phyloP scores from a whole-genome alignment of 2,113 vertebrate genomes.

The Cavia porcellus region DNA sequence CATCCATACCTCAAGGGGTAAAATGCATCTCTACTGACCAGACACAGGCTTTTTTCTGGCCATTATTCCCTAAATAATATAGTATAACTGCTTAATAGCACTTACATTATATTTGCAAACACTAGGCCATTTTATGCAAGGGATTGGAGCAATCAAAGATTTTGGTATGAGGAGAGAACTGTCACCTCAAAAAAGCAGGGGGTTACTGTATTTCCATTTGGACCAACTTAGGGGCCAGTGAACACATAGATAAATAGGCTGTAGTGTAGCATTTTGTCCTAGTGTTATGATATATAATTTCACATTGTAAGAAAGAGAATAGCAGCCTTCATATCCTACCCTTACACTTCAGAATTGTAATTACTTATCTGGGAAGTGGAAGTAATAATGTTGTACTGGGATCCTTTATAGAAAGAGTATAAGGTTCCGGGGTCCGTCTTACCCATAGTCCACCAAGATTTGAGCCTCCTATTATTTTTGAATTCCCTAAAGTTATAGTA shows the following conservation, averaged over 20 bases:
- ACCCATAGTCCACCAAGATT: not conserved
- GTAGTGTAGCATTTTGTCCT: not conserved
- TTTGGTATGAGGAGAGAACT: not conserved
- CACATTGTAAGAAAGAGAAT: not conserved
- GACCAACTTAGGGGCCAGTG: not conserved
- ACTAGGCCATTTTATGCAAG: not conserved
- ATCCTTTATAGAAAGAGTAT: not conserved
- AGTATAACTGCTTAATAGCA: not conserved
- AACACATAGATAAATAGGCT: not conserved
- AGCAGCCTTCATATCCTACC: not conserved
- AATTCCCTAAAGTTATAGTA: not conserved
- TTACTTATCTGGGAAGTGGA: not conserved
- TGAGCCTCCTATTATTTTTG: not conserved
- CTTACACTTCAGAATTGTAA: not conserved
- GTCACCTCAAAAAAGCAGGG: not conserved
- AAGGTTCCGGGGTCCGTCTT: not conserved
- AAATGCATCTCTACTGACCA: not conserved
- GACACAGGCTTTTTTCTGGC: not conserved
- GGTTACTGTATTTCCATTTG: not conserved
- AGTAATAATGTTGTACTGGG: not conserved
- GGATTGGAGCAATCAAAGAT: not conserved
- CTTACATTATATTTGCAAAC: not conserved
- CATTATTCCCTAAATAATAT: not conserved
- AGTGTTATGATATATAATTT: not conserved
- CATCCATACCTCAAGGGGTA: not conserved